These are phyloP conservation scores for Patella depressa DNA, from an alignment of 2,888 invertebrate species.

Conservation along the genomic window DNA sequence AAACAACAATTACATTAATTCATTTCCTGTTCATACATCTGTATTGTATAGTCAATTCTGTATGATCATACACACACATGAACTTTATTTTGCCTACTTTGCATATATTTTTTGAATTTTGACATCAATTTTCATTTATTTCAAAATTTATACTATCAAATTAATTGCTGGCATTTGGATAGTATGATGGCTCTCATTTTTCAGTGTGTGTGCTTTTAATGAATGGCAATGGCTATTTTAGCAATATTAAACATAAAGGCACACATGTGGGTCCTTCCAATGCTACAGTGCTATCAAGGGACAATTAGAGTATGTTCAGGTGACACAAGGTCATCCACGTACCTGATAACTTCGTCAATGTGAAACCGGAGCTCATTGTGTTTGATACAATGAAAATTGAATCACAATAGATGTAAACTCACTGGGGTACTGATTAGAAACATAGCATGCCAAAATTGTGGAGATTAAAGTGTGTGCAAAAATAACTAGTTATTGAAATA, in stretches of 20 bases:
- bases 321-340: neutral
- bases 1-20: no score
- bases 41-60: no score
- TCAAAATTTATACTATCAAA: no score
- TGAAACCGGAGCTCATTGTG: constrained; percentile 11
- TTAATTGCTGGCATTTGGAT: no score
- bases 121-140: no score
- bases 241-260: constrained; percentile 5
- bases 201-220: neutral
- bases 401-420: constrained; percentile 10
- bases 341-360: neutral
- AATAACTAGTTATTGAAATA: no score
- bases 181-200: no score
- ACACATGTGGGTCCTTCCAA: constrained; percentile 2
- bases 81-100: no score
- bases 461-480: no score
- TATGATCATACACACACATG: no score
- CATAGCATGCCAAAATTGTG: neutral
- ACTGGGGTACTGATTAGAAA: constrained; percentile 4
- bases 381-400: neutral
- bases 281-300: neutral
- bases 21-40: no score
- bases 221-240: neutral
- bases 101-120: no score
- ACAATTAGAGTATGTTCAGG: constrained; percentile 8